phyloP scores from a whole-genome alignment of 2,113 vertebrate genomes.

The Parus major region DNA sequence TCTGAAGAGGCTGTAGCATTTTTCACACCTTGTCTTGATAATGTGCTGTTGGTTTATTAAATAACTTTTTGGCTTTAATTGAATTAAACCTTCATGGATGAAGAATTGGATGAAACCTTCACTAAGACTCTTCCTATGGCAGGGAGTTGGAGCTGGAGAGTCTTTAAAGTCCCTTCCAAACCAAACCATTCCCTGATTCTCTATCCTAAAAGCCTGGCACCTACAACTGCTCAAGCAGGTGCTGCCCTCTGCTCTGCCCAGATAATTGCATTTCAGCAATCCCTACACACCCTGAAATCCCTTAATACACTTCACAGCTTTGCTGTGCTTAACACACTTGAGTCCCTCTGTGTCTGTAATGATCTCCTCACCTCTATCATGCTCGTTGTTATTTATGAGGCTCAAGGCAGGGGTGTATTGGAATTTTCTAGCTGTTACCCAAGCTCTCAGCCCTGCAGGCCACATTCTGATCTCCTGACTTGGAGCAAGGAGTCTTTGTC shows the following conservation, averaged over 20 bases:
- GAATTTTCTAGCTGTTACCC: background rate
- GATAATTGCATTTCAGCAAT: background rate
- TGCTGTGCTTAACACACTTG: background rate
- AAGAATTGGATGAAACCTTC: background rate
- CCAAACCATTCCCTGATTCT: background rate
- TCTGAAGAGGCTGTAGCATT: background rate
- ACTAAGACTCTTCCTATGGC: rapidly evolving
- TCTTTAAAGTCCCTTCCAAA: background rate
- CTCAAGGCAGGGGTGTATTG: background rate
- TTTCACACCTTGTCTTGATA: background rate
- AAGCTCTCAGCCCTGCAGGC: background rate
- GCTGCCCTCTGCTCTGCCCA: background rate
- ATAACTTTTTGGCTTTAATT: background rate
- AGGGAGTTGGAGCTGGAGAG: background rate
- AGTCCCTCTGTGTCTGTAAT: background rate
- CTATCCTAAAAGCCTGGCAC: background rate
- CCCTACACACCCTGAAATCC: background rate
- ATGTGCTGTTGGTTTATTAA: background rate
- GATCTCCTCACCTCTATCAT: background rate
- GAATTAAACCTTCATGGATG: background rate
- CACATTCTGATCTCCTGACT: background rate
- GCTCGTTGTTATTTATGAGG: background rate
- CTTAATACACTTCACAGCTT: background rate
- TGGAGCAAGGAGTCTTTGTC: background rate
- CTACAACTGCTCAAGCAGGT: background rate